Conservation (phyloP, 2,797 vertebrate species). For the Setipinna tenuifilis region DNA sequence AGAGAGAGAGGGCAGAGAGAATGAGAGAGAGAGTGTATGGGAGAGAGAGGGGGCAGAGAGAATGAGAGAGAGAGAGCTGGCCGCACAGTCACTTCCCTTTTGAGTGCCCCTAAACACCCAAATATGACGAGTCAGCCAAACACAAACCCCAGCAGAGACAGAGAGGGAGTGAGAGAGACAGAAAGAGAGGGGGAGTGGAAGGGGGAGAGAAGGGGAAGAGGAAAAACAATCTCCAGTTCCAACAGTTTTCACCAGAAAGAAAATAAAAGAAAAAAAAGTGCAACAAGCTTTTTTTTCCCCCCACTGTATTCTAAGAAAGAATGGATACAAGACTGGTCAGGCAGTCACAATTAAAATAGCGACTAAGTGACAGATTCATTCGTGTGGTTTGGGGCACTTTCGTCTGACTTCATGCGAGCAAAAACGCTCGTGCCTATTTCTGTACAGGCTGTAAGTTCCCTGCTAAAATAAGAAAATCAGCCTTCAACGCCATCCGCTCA, state of each 20-base stretch:
- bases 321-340: neutral
- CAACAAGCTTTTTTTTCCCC: neutral
- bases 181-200: neutral
- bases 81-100: constrained; percentile 67
- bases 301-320: neutral
- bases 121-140: constrained; percentile 65
- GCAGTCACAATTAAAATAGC: neutral
- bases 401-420: neutral
- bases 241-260: neutral
- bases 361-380: neutral
- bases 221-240: constrained; percentile 4
- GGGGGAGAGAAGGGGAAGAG: neutral
- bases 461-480: constrained; percentile 15
- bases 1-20: neutral
- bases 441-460: neutral
- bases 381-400: constrained; percentile 24
- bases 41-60: neutral
- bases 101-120: constrained; percentile 66
- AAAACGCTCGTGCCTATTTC: neutral
- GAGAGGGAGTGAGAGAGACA: neutral
- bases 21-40: neutral
- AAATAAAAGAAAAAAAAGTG: neutral
- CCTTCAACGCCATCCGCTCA: neutral
- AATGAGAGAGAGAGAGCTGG: constrained; percentile 51
- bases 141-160: constrained; percentile 39